These are phyloP conservation scores for Bombycilla garrulus DNA, from an alignment of 2,113 vertebrate species.

Conservation along the genomic window DNA sequence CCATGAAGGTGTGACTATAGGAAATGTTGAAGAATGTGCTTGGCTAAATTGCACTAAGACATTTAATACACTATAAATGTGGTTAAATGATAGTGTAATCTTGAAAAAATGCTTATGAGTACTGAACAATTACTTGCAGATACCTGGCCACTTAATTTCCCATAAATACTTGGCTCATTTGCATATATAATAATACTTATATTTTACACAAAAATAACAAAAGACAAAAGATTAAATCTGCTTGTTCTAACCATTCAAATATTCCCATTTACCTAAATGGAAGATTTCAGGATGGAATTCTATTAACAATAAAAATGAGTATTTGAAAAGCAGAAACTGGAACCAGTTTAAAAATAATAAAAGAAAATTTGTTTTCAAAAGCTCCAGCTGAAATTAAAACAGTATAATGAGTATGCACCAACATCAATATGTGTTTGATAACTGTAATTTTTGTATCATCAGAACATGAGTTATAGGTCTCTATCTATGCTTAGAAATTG, in stretches of 20 bases:
- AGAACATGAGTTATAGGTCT: not conserved
- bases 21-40: not conserved
- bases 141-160: conserved; percentile 48
- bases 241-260: not conserved
- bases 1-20: not conserved
- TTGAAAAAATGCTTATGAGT: conserved; percentile 13
- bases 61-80: conserved; percentile 29
- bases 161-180: conserved; percentile 48
- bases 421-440: not conserved
- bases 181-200: not conserved
- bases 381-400: not conserved
- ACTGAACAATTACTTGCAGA: conserved; percentile 43
- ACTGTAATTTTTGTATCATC: not conserved
- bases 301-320: not conserved
- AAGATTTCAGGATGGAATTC: not conserved
- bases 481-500: not conserved
- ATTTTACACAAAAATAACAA: conserved; percentile 1
- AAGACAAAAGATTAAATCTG: not conserved
- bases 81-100: conserved; percentile 39
- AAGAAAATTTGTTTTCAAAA: not conserved
- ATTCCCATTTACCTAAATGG: not conserved
- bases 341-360: not conserved
- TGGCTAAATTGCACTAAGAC: conserved; percentile 3
- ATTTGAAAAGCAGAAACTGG: not conserved
- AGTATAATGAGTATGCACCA: not conserved